Percentiles rank a stretch among this genome's conserved stretches.
phyloP scores from a whole-genome alignment of 2,888 invertebrate genomes.

The Tubulanus polymorphus region DNA sequence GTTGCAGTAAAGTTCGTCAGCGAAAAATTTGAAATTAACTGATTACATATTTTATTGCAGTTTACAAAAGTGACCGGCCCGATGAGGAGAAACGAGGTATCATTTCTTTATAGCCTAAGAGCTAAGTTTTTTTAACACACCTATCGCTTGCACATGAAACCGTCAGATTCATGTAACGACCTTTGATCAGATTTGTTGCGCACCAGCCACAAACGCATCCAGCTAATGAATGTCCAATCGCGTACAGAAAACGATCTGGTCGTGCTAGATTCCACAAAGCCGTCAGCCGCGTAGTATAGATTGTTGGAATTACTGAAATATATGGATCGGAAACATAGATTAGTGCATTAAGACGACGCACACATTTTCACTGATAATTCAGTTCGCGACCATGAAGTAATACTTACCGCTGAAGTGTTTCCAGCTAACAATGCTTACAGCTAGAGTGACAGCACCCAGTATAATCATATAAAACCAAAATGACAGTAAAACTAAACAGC shows the following conservation, averaged over 20 bases:
- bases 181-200: conserved; percentile 22
- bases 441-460: conserved; percentile 11
- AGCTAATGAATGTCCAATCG: conserved; percentile 19
- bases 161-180: conserved; percentile 21
- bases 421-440: conserved; percentile 10
- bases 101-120: too few relatives aligned
- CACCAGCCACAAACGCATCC: conserved; percentile 27
- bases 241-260: conserved; percentile 20
- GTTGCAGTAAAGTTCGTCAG: too few relatives aligned
- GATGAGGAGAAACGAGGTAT: too few relatives aligned
- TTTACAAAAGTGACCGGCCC: too few relatives aligned
- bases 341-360: not conserved
- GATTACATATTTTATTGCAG: too few relatives aligned
- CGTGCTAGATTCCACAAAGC: conserved; percentile 22
- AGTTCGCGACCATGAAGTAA: too few relatives aligned
- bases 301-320: conserved; percentile 25
- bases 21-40: too few relatives aligned
- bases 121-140: too few relatives aligned
- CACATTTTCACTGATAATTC: not conserved
- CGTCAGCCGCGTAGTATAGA: conserved; percentile 22
- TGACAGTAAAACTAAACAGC: conserved; percentile 11
- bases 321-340: not conserved
- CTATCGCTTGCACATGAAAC: not conserved
- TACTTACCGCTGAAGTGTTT: conserved; percentile 22
- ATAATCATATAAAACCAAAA: conserved; percentile 15